Conservation (phyloP, 2,797 vertebrate genomes). For the Tenualosa thibaudeaui region DNA sequence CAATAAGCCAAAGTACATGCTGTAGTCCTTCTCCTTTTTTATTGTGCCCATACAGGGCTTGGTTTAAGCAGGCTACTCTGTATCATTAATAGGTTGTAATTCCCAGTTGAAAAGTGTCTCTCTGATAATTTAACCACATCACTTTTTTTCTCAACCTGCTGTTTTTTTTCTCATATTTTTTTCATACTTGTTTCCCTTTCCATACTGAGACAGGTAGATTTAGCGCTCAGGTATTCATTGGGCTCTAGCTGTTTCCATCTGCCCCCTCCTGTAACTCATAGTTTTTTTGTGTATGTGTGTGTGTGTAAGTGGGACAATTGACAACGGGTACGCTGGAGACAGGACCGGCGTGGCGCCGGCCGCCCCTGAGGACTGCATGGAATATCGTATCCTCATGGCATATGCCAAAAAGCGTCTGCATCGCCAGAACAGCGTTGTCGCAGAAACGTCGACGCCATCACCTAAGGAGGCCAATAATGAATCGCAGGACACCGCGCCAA, state of each 20-base stretch:
- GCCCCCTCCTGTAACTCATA: background rate
- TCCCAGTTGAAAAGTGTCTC: too few species aligned
- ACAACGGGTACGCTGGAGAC: constrained; percentile 47
- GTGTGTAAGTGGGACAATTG: constrained; percentile 55
- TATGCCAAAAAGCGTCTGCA: constrained; percentile 56
- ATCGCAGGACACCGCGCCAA: background rate
- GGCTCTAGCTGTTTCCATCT: background rate
- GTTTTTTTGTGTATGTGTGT: background rate
- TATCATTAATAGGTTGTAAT: too few species aligned
- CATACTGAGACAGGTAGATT: background rate
- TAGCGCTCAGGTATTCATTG: background rate
- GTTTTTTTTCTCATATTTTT: too few species aligned
- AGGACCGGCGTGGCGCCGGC: constrained; percentile 41
- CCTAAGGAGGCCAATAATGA: background rate
- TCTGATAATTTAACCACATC: too few species aligned
- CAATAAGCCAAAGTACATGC: too few species aligned
- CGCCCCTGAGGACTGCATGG: constrained; percentile 48
- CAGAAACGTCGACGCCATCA: background rate
- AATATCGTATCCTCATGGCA: constrained; percentile 76
- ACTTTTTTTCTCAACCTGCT: too few species aligned
- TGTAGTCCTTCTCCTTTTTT: too few species aligned
- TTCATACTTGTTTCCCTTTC: background rate
- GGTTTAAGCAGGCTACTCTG: too few species aligned
- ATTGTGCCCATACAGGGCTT: too few species aligned
- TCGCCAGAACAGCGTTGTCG: background rate